Evolutionary conservation across 2,113 vertebrate genomes (phyloP).

Genomic region (Dicerorhinus sumatrensis): DNA sequence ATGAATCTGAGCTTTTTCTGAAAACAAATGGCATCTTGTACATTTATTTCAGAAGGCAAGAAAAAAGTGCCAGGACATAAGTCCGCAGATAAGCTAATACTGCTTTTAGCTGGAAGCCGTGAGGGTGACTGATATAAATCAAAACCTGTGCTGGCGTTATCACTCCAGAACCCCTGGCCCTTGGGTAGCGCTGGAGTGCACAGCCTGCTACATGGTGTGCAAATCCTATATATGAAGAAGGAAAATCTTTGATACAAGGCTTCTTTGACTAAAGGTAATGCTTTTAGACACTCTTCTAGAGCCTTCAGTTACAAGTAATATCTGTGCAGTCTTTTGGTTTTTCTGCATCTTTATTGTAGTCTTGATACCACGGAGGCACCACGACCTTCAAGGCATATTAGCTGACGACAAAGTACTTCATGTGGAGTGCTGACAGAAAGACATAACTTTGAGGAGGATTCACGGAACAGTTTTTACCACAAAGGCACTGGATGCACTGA

Average conservation of each 20-base stretch:
- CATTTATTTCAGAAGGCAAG: slow-evolving; percentile 5
- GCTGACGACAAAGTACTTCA: not conserved
- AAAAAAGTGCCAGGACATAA: not conserved
- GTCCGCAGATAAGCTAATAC: not conserved
- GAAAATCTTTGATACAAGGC: not conserved
- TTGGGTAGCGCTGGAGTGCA: not conserved
- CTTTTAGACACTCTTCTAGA: not conserved
- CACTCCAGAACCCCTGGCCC: not conserved
- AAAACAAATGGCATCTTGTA: not conserved
- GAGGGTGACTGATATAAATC: not conserved
- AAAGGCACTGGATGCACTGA: not conserved
- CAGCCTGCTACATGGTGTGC: not conserved
- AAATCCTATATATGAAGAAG: not conserved
- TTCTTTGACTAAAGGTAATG: not conserved
- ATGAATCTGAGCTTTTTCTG: not conserved
- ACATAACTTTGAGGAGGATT: not conserved
- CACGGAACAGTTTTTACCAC: not conserved
- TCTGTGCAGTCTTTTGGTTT: not conserved
- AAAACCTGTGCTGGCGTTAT: not conserved
- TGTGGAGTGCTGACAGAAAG: not conserved
- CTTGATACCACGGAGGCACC: not conserved
- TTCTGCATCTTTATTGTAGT: not conserved
- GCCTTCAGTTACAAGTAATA: not conserved
- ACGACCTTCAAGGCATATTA: not conserved
- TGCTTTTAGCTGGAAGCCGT: not conserved